phyloP scores from a whole-genome alignment of 2,113 vertebrate genomes.

The Menura novaehollandiae region DNA sequence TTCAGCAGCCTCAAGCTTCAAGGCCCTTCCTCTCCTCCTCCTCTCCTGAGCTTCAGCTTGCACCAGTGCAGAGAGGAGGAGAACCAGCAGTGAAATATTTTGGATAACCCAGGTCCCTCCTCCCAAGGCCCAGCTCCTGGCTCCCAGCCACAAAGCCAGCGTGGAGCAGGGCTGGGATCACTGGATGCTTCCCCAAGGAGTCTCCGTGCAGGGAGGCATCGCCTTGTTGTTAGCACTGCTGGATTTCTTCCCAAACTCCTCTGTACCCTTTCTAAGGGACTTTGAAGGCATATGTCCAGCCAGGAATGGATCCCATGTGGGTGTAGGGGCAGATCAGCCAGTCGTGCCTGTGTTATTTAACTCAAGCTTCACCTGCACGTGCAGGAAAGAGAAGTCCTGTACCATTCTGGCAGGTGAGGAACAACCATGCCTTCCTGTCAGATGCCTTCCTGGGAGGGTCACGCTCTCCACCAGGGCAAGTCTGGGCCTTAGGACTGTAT shows the following conservation, averaged over 20 bases:
- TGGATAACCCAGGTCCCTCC: not conserved
- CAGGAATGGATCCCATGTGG: rapidly evolving
- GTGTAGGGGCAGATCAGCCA: not conserved
- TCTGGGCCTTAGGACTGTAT: not conserved
- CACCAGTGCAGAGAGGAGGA: not conserved
- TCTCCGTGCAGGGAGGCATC: not conserved
- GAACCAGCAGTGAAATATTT: not conserved
- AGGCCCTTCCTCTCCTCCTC: not conserved
- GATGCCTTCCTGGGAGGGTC: not conserved
- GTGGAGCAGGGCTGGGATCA: not conserved
- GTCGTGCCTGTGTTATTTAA: not conserved
- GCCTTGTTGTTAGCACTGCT: rapidly evolving
- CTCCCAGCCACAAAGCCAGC: not conserved
- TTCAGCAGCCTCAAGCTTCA: not conserved
- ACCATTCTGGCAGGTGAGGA: not conserved
- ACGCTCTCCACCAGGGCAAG: not conserved
- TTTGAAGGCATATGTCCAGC: not conserved
- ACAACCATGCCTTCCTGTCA: not conserved
- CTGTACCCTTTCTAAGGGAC: not conserved
- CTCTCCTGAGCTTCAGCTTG: not conserved
- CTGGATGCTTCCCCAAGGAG: not conserved
- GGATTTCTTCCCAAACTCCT: not conserved
- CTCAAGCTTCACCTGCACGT: not conserved
- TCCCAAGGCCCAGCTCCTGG: not conserved
- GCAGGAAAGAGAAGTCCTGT: not conserved